Evolutionary conservation across 2,797 vertebrate genomes (phyloP).

Genomic region (Miichthys miiuy): DNA sequence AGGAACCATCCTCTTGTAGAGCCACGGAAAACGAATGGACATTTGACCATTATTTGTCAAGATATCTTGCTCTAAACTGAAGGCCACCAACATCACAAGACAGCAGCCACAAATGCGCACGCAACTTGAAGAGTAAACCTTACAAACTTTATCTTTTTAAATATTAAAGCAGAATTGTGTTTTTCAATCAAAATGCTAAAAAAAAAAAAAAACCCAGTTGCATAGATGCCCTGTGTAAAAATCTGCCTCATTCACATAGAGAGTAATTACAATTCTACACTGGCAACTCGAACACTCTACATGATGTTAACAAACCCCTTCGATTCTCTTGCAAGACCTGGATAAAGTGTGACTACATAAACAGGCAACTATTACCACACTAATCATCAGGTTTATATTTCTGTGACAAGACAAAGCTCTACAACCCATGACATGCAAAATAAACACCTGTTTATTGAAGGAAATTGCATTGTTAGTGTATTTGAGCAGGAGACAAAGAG

Average conservation of each 20-base stretch:
- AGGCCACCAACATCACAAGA: not conserved
- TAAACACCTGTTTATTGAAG: slow-evolving; percentile 29
- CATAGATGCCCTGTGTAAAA: not conserved
- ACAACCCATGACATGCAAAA: not conserved
- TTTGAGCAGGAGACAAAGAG: slow-evolving; percentile 52
- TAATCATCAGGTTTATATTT: not conserved
- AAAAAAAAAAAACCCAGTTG: not conserved
- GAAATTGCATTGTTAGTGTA: slow-evolving; percentile 23
- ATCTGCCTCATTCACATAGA: not conserved
- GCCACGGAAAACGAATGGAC: not conserved
- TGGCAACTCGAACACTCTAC: not conserved
- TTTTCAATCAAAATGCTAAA: not conserved
- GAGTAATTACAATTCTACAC: not conserved
- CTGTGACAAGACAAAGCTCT: not conserved
- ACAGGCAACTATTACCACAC: not conserved
- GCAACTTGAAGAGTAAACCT: not conserved
- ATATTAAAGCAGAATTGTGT: not conserved
- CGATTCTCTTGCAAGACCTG: not conserved
- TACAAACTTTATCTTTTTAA: not conserved
- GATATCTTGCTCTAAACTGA: not conserved
- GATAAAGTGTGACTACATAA: not conserved
- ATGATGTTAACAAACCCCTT: not conserved
- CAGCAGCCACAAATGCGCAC: too few relatives aligned
- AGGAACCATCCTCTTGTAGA: not conserved
- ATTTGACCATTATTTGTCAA: not conserved